Conservation (phyloP, 2,113 vertebrate genomes). For the Nerophis ophidion region DNA sequence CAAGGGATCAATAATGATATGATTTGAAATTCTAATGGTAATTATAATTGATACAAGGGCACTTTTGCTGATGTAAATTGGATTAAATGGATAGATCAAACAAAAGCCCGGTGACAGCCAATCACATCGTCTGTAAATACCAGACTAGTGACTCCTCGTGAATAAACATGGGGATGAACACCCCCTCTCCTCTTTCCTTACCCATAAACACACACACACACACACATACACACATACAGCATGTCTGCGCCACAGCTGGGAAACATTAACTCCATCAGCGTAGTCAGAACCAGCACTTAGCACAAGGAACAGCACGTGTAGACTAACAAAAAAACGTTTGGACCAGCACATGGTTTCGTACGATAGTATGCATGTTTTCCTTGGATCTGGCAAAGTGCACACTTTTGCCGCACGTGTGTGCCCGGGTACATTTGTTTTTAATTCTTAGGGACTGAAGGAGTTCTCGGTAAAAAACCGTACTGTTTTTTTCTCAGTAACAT, state of each 20-base stretch:
- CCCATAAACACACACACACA: neutral
- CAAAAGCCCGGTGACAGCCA: neutral
- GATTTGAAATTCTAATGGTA: too few relatives aligned
- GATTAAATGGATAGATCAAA: neutral
- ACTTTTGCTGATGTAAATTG: too few relatives aligned
- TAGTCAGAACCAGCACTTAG: slow-evolving; percentile 32
- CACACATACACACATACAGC: slow-evolving; percentile 17
- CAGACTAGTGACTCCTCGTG: slow-evolving; percentile 4
- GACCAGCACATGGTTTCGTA: slow-evolving; percentile 19
- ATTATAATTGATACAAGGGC: neutral
- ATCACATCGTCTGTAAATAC: slow-evolving; percentile 1
- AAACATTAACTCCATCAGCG: slow-evolving; percentile 58
- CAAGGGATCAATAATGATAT: too few relatives aligned
- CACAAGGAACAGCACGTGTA: slow-evolving; percentile 36
- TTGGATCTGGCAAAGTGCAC: neutral
- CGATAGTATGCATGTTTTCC: slow-evolving; percentile 9
- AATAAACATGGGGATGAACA: slow-evolving; percentile 20
- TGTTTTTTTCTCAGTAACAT: neutral
- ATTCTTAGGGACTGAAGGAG: neutral
- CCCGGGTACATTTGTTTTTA: neutral
- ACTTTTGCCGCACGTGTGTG: neutral
- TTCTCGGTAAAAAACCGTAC: neutral
- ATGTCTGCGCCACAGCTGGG: slow-evolving; percentile 55
- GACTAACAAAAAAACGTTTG: slow-evolving; percentile 22
- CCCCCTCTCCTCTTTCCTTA: neutral